Percentiles rank a stretch among this genome's conserved stretches.
Conservation (phyloP, 2,113 vertebrate genomes). For the Copsychus sechellarum region DNA sequence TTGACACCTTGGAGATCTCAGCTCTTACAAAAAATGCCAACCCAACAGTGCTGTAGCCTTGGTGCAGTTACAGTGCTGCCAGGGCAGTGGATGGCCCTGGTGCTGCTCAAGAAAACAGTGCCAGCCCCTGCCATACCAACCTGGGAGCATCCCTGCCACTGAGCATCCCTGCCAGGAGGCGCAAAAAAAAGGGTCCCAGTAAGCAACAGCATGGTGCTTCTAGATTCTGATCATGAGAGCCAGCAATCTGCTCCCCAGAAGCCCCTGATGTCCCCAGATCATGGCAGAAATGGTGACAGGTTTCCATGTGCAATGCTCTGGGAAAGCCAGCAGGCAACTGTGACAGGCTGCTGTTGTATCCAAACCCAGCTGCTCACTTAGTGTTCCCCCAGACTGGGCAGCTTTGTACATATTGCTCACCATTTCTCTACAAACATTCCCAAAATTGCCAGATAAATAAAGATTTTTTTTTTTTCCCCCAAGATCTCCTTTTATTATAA, state of each 20-base stretch:
- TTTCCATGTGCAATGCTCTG: not conserved
- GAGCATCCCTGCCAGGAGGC: not conserved
- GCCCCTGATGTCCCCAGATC: not conserved
- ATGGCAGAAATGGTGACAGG: not conserved
- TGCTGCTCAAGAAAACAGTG: not conserved
- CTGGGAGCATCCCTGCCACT: not conserved
- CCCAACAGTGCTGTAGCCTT: not conserved
- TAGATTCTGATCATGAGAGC: fast-evolving
- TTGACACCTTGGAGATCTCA: fast-evolving
- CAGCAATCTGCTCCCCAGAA: not conserved
- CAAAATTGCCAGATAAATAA: conserved; percentile 8
- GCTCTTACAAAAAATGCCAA: not conserved
- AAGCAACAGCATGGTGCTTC: not conserved
- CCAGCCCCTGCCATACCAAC: not conserved
- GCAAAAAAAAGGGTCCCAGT: not conserved
- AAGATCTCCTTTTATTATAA: not conserved
- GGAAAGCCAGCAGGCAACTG: not conserved
- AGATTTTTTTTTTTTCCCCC: not conserved
- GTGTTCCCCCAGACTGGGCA: not conserved
- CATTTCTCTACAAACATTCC: not conserved
- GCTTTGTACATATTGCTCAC: not conserved
- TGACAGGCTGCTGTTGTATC: not conserved
- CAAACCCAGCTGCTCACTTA: conserved; percentile 2
- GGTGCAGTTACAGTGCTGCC: not conserved
- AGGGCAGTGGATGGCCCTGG: not conserved